Evolutionary conservation across 2,888 invertebrate genomes (phyloP).

Genomic region (Epinotia brunnichana): DNA sequence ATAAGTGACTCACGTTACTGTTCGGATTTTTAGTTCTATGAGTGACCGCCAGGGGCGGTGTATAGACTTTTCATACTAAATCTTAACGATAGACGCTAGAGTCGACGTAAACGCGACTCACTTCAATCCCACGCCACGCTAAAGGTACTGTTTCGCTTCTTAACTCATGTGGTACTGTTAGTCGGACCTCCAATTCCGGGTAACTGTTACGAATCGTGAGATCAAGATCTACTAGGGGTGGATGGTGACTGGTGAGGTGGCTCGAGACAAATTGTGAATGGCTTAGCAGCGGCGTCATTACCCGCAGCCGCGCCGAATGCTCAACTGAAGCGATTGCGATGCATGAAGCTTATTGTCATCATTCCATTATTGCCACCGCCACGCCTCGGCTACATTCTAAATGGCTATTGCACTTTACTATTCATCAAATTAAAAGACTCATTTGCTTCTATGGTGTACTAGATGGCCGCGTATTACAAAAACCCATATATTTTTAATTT

Average conservation of each 20-base stretch:
- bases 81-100: too few species aligned
- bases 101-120: too few species aligned
- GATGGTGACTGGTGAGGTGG: conserved; percentile 4
- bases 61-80: too few species aligned
- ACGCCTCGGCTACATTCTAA: conserved; percentile 14
- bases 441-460: neutral
- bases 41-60: too few species aligned
- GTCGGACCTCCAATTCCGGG: neutral
- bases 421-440: neutral
- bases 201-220: conserved; percentile 4
- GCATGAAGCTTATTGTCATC: conserved; percentile 24
- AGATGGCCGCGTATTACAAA: too few species aligned
- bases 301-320: conserved; percentile 47
- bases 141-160: too few species aligned
- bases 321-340: conserved; percentile 37
- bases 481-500: too few species aligned
- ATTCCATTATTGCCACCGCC: conserved; percentile 19
- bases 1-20: too few species aligned
- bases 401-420: conserved; percentile 3
- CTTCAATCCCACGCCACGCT: too few species aligned
- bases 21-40: too few species aligned
- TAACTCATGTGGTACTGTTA: neutral
- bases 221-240: neutral
- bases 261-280: neutral
- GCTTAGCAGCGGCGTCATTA: conserved; percentile 46